Conservation (phyloP, 2,113 vertebrate species). For the Ochotona princeps region DNA sequence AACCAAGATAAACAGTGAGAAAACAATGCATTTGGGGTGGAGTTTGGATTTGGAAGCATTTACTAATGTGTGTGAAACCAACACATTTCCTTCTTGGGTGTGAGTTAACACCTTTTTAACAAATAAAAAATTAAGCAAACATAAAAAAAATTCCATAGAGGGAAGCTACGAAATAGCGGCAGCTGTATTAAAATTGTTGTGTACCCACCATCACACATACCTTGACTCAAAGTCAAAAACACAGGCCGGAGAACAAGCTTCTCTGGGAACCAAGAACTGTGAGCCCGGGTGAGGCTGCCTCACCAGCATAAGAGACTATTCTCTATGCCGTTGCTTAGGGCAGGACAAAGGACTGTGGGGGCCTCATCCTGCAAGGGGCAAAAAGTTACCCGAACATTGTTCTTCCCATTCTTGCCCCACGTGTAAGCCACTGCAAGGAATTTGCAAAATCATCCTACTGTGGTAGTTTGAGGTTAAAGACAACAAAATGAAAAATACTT, state of each 20-base stretch:
- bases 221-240: slow-evolving; percentile 13
- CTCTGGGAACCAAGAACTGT: not conserved
- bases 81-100: not conserved
- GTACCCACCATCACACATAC: not conserved
- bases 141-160: slow-evolving; percentile 15
- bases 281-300: not conserved
- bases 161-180: slow-evolving; percentile 9
- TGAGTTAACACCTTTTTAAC: not conserved
- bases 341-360: not conserved
- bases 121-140: slow-evolving; percentile 41
- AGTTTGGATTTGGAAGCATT: slow-evolving; percentile 31
- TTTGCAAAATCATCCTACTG: not conserved
- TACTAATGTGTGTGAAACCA: slow-evolving; percentile 46
- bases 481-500: not conserved
- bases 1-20: slow-evolving; percentile 34
- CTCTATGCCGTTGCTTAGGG: not conserved
- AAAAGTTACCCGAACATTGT: not conserved
- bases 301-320: not conserved
- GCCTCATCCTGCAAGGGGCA: not conserved
- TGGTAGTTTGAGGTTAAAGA: not conserved
- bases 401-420: not conserved
- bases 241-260: not conserved
- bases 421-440: not conserved
- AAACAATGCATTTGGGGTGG: not conserved
- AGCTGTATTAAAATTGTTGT: not conserved